Evolutionary conservation across 2,888 invertebrate genomes (phyloP), one percentile per base, ranked within the genome.

Genomic region (Pterostichus madidus): DNA sequence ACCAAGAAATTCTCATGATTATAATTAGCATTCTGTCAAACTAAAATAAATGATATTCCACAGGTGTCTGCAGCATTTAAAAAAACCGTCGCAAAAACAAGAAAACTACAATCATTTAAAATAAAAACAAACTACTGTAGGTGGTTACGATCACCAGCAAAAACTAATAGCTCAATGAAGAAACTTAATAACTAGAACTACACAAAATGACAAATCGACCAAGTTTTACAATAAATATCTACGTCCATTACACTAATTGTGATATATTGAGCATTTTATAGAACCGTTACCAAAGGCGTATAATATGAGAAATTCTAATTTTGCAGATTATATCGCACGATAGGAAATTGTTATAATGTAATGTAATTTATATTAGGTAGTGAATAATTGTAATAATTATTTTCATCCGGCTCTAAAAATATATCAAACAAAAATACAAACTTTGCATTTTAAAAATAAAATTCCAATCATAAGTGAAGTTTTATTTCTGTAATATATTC

Each of bases 21-120:
- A 17, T 56, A 17, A n/a, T 24, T 24, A 56, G 24, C 56, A 56
- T 24, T 15, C 44, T 17, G 68, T 68, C 68, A 68, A 44, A 44
- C 44, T 68, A 68, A 68, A 68, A 68, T 68, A 44, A 68, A 68
- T 68, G 44, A 68, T 39, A 39, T 39, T 44, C 15, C 68, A 68
- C 68, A 39, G 68, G 68, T 68, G 68, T 39, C 13, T 39, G 44
- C 11, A 61, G 10, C n/a, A n/a, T 11, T n/a, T 32, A 13, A 61
- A 61, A 61, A 61, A 61, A 61, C n/a, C 39, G 39, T 7, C n/a
- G n/a, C 10, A 61, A 61, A 61, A 61, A 61, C 61, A 32, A 49
- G 49, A 49, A 61, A 61, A 61, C 61, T 31, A 61, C 24, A 11
- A 61, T 10, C n/a, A 61, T 35, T 61, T 35, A 61, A 35, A 61